Percentiles rank a stretch among this genome's conserved stretches.
These are phyloP conservation scores for Episyrphus balteatus DNA, from an alignment of 1,140 invertebrate genomes.

Conservation along the genomic window DNA sequence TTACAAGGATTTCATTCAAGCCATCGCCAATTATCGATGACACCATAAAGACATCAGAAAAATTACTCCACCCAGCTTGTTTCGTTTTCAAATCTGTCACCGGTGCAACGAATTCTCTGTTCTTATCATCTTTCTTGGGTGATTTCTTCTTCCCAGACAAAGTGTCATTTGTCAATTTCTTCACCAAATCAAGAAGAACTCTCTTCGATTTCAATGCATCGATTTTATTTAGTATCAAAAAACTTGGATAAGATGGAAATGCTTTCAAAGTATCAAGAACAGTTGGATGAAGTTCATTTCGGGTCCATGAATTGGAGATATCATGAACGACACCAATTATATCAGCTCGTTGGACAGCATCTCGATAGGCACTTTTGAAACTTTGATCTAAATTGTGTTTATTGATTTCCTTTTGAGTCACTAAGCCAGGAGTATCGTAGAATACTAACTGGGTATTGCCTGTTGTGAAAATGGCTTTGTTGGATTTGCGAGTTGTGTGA, in stretches of 20 bases:
- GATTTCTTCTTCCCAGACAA: conserved; percentile 37
- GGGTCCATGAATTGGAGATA: conserved; percentile 56
- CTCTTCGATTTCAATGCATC: conserved; percentile 69
- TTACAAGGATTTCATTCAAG: conserved; percentile 60
- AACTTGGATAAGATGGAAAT: conserved; percentile 51
- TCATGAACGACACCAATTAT: conserved; percentile 79
- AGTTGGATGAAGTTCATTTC: conserved; percentile 53
- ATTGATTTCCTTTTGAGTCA: conserved; percentile 52
- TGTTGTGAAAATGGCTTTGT: conserved; percentile 58
- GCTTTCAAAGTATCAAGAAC: conserved; percentile 56
- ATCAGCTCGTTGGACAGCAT: conserved; percentile 61
- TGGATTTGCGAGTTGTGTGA: conserved; percentile 73
- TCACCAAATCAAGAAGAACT: conserved; percentile 57
- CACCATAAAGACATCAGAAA: conserved; percentile 78
- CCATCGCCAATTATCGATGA: conserved; percentile 72
- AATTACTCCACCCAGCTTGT: conserved; percentile 56
- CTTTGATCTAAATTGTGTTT: conserved; percentile 53
- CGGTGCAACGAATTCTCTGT: not conserved
- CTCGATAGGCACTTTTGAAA: conserved; percentile 53
- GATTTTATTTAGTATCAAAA: conserved; percentile 83
- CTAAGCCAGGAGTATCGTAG: conserved; percentile 75
- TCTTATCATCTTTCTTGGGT: not conserved
- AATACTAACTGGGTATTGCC: conserved; percentile 77
- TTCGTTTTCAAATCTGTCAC: conserved; percentile 2
- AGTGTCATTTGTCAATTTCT: conserved; percentile 53